phyloP scores from a whole-genome alignment of 2,797 vertebrate species.

The Pangasius macronema region DNA sequence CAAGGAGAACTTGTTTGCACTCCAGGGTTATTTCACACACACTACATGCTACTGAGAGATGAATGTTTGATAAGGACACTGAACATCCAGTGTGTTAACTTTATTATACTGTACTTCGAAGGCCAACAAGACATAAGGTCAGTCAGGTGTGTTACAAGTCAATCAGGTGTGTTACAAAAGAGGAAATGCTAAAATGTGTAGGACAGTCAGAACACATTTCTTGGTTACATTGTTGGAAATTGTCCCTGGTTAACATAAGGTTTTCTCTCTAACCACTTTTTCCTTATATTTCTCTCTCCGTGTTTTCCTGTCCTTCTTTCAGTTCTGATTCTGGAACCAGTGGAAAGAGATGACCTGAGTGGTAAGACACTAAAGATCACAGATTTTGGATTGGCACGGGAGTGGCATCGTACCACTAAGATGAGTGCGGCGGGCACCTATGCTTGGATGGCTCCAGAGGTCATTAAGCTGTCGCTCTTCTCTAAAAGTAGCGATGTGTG shows the following conservation, averaged over 20 bases:
- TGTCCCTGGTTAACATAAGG: neutral
- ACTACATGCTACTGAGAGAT: conserved; percentile 26
- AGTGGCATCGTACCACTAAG: conserved; percentile 92
- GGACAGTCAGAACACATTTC: conserved; percentile 9
- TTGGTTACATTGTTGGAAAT: neutral
- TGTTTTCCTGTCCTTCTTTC: conserved; percentile 35
- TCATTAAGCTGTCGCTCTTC: conserved; percentile 90
- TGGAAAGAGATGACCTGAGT: conserved; percentile 78
- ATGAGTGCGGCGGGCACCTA: conserved; percentile 93
- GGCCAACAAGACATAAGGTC: neutral
- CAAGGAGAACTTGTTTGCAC: conserved; percentile 34
- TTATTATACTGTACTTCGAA: neutral
- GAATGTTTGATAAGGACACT: neutral
- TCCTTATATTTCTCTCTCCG: neutral
- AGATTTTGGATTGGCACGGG: conserved; percentile 88
- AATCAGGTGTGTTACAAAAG: neutral
- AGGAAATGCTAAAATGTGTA: neutral
- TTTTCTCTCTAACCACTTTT: neutral
- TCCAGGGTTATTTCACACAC: conserved; percentile 32
- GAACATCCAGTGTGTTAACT: neutral
- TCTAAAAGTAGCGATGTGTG: conserved; percentile 95
- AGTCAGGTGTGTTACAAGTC: neutral
- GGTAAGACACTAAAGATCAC: conserved; percentile 90
- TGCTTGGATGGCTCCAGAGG: conserved; percentile 94
- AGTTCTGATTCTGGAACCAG: conserved; percentile 88